A percentile compares a stretch with the other conserved stretches of the same genome.
Evolutionary conservation across 2,797 vertebrate species (phyloP).

Genomic region (Crax fasciolata): DNA sequence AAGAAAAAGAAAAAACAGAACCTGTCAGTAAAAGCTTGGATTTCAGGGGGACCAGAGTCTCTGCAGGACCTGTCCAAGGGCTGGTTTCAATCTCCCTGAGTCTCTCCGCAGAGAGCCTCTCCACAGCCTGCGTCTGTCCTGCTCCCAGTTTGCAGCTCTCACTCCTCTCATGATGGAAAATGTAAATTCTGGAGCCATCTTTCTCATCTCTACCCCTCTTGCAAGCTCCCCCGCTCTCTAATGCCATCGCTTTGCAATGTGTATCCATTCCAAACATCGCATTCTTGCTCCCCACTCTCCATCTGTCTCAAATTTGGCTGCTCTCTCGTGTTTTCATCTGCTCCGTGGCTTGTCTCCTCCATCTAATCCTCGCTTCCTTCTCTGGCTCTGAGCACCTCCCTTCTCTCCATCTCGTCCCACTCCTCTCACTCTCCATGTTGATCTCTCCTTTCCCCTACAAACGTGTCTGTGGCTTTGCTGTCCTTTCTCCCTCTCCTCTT

Average conservation of each 20-base stretch:
- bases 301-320: constrained; percentile 70
- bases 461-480: background rate
- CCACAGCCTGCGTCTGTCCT: background rate
- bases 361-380: constrained; percentile 31
- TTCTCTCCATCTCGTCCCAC: background rate
- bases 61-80: background rate
- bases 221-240: constrained; percentile 26
- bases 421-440: background rate
- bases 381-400: constrained; percentile 17
- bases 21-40: background rate
- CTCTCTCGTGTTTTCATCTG: constrained; percentile 57
- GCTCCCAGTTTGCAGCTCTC: background rate
- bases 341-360: constrained; percentile 37
- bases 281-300: constrained; percentile 69
- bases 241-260: background rate
- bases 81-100: background rate
- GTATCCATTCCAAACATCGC: background rate
- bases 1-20: background rate
- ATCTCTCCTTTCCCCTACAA: background rate
- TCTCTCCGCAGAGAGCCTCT: background rate
- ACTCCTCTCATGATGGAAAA: background rate
- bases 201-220: background rate
- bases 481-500: background rate
- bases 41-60: background rate
- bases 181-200: background rate